Conservation (phyloP, 2,113 vertebrate species). For the Alligator sinensis region DNA sequence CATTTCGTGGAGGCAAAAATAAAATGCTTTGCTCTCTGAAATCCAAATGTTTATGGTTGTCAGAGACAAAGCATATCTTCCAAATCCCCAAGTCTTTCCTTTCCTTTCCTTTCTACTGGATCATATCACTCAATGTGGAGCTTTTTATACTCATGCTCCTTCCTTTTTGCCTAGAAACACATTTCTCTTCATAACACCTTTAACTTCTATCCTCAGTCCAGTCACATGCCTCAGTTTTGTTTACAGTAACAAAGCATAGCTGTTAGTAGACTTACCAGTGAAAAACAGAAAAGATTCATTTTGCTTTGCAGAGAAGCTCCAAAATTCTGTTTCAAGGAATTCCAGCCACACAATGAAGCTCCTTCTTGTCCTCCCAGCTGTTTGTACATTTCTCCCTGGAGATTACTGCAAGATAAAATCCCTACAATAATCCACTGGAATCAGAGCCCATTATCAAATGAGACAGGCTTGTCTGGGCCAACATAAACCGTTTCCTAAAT, state of each 20-base stretch:
- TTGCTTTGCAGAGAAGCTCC: slow-evolving; percentile 37
- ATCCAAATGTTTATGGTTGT: not conserved
- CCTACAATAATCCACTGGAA: slow-evolving; percentile 92
- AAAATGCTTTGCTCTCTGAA: not conserved
- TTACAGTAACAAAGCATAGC: not conserved
- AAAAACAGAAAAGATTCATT: slow-evolving; percentile 98
- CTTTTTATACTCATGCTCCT: not conserved
- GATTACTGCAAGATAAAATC: slow-evolving; percentile 90
- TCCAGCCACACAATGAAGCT: slow-evolving; percentile 48
- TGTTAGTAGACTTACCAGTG: slow-evolving; percentile 86
- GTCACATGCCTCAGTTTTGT: not conserved
- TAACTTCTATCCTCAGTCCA: not conserved
- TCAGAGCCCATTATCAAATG: slow-evolving; percentile 86
- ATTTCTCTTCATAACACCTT: not conserved
- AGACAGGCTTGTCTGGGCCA: slow-evolving; percentile 72
- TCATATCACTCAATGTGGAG: not conserved
- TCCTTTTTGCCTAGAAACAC: not conserved
- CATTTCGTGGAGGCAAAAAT: not conserved
- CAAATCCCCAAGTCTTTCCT: not conserved
- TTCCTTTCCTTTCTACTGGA: not conserved
- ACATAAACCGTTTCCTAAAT: slow-evolving; percentile 75
- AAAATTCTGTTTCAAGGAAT: slow-evolving; percentile 52
- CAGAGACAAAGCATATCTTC: not conserved
- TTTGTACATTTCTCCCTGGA: slow-evolving; percentile 77
- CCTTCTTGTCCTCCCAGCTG: slow-evolving; percentile 76